Evolutionary conservation across 2,113 vertebrate species (phyloP).

Genomic region (Psammodynastes pulverulentus): DNA sequence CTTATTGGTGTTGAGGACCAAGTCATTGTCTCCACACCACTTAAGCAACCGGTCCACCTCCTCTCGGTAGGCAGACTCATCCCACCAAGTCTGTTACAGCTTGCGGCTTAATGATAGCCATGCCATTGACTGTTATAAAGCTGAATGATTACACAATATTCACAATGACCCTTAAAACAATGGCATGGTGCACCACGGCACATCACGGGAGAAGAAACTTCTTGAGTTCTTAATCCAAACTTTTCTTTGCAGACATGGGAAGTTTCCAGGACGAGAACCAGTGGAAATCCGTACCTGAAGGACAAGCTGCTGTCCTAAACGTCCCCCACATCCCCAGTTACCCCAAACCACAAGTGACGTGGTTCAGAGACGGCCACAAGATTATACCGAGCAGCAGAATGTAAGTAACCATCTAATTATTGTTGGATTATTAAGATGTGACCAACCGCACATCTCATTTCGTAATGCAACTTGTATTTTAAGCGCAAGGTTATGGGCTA

Average conservation of each 20-base stretch:
- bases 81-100: fast-evolving
- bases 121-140: background rate
- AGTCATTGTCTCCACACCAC: too few species aligned
- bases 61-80: too few species aligned
- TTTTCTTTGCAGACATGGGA: conserved; percentile 78
- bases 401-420: conserved; percentile 72
- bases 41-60: too few species aligned
- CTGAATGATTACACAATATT: background rate
- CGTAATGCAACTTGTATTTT: conserved; percentile 17
- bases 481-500: conserved; percentile 45
- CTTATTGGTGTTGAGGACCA: too few species aligned
- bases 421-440: background rate
- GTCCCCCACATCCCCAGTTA: conserved; percentile 74
- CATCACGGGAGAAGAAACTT: background rate
- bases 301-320: conserved; percentile 81
- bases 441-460: conserved; percentile 20
- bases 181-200: background rate
- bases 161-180: background rate
- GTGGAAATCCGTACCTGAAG: conserved; percentile 75
- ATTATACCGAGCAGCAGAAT: conserved; percentile 88
- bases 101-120: background rate
- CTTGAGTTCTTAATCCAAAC: background rate
- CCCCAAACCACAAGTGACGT: conserved; percentile 85
- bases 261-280: conserved; percentile 76
- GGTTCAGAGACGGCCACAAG: conserved; percentile 94